Evolutionary conservation across 2,797 vertebrate species (phyloP).

Genomic region (Tenualosa thibaudeaui): DNA sequence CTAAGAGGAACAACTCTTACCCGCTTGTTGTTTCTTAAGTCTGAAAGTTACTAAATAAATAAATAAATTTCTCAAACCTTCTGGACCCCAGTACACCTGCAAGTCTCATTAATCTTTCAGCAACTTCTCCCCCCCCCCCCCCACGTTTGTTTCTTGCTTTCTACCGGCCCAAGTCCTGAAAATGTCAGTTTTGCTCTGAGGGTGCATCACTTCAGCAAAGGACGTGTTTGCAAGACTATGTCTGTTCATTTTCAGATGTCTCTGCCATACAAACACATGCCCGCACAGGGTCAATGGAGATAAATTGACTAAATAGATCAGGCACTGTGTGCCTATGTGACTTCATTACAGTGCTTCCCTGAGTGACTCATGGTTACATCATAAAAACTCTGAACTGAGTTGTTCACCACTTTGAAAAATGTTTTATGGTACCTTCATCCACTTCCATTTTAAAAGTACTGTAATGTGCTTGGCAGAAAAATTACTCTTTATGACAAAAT

Average conservation of each 20-base stretch:
- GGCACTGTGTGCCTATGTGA: neutral
- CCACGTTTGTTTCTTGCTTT: neutral
- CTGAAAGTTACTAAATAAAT: neutral
- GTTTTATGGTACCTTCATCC: neutral
- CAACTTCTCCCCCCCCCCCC: neutral
- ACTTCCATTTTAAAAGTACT: neutral
- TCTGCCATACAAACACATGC: neutral
- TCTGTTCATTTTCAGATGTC: neutral
- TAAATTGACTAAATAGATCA: neutral
- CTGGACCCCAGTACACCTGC: neutral
- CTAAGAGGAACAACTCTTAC: neutral
- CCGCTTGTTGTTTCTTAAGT: neutral
- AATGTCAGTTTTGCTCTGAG: neutral
- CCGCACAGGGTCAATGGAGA: neutral
- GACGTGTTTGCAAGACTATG: neutral
- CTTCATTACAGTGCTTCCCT: neutral
- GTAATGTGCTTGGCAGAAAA: too few relatives aligned
- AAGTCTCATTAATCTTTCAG: constrained; percentile 16
- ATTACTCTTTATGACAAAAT: too few relatives aligned
- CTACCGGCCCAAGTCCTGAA: neutral
- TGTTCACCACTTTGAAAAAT: neutral
- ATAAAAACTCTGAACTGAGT: neutral
- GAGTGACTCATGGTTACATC: neutral
- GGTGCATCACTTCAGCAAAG: neutral
- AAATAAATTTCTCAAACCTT: neutral